Conservation (phyloP, 2,797 vertebrate genomes). For the Odontamblyopus lacepedii region DNA sequence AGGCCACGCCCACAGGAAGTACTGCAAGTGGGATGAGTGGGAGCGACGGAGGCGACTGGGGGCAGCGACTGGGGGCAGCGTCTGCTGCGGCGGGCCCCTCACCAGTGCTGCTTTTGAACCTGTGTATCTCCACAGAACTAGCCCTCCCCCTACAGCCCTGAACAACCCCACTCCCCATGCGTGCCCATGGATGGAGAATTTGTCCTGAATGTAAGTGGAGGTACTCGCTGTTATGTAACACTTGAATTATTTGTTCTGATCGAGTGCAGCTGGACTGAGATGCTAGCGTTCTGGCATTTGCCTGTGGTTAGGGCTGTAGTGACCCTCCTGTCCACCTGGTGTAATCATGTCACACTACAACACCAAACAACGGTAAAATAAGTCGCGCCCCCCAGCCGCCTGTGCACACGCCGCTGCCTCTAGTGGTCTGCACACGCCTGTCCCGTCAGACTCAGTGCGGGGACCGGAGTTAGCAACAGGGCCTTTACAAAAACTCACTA, state of each 20-base stretch:
- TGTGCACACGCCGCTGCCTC: constrained; percentile 64
- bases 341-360: constrained; percentile 73
- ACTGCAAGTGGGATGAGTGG: constrained; percentile 42
- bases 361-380: constrained; percentile 66
- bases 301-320: not conserved
- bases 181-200: not conserved
- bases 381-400: constrained; percentile 57
- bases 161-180: too few species aligned
- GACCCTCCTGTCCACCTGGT: constrained; percentile 37
- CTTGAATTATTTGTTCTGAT: not conserved
- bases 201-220: not conserved
- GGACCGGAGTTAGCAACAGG: constrained; percentile 49
- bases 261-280: not conserved
- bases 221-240: not conserved
- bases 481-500: constrained; percentile 54
- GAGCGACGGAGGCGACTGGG: constrained; percentile 43
- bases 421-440: constrained; percentile 79
- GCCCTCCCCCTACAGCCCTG: not conserved
- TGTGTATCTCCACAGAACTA: not conserved
- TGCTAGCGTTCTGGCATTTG: not conserved
- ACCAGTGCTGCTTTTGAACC: constrained; percentile 37
- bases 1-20: constrained; percentile 40
- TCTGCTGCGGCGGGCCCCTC: constrained; percentile 46
- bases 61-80: constrained; percentile 41
- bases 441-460: constrained; percentile 71